These are phyloP conservation scores for Synanthedon tipuliformis DNA, from an alignment of 2,888 invertebrate genomes.

Conservation along the genomic window DNA sequence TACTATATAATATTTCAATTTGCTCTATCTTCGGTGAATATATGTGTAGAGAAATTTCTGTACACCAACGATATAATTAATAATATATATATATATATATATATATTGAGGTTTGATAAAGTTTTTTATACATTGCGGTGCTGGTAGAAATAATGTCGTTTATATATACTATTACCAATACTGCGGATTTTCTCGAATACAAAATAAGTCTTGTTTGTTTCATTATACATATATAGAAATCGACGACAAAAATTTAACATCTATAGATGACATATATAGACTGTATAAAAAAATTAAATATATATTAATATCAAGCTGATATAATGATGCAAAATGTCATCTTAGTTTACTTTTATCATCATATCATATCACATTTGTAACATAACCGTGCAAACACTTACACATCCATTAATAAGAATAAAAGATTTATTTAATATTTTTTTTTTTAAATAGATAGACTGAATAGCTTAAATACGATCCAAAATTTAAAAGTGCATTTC, in stretches of 20 bases:
- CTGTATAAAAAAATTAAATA: no score
- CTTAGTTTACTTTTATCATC: no score
- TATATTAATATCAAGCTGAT: no score
- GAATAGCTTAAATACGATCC: not conserved
- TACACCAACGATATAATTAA: not conserved
- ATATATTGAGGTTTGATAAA: conserved; percentile 8
- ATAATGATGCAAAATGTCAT: no score
- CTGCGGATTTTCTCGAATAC: not conserved
- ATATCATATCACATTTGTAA: not conserved
- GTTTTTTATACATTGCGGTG: conserved; percentile 42
- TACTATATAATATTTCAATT: conserved; percentile 25
- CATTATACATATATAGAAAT: no score
- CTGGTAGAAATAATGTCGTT: conserved; percentile 38
- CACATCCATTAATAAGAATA: not conserved
- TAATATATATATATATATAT: no score
- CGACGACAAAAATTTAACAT: no score
- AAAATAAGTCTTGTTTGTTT: not conserved
- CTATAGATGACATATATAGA: no score
- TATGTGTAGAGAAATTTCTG: conserved; percentile 6
- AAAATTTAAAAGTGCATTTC: not conserved
- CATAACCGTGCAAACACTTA: not conserved
- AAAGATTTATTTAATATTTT: not conserved
- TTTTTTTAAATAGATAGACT: not conserved
- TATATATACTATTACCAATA: not conserved
- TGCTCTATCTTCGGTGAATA: conserved; percentile 9